phyloP scores from a whole-genome alignment of 1,140 invertebrate species.

The Rhyacophila brunnea region DNA sequence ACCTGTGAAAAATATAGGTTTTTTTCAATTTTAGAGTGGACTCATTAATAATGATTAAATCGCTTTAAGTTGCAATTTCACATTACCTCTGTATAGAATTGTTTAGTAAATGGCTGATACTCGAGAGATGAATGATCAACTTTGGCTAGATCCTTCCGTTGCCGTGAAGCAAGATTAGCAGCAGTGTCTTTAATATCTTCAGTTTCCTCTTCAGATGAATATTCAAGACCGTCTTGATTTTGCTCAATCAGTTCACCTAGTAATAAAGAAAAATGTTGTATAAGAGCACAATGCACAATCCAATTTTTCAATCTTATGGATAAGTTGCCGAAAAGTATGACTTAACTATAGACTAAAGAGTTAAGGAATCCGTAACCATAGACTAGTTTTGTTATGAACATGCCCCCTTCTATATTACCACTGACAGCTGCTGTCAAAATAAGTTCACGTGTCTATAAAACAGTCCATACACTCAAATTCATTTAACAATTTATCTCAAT shows the following conservation, averaged over 20 bases:
- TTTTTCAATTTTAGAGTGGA: not conserved
- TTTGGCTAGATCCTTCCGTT: constrained; percentile 86
- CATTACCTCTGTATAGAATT: constrained; percentile 92
- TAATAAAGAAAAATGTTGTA: too few relatives aligned
- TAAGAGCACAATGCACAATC: too few relatives aligned
- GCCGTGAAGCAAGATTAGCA: constrained; percentile 82
- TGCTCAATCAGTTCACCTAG: constrained; percentile 93
- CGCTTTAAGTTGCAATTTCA: not conserved
- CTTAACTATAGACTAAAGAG: too few relatives aligned
- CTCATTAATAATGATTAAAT: not conserved
- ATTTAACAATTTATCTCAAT: too few relatives aligned
- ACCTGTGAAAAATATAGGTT: constrained; percentile 43
- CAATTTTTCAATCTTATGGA: too few relatives aligned
- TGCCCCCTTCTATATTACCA: too few relatives aligned
- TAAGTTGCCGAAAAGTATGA: too few relatives aligned
- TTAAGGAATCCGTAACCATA: too few relatives aligned
- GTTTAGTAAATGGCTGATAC: constrained; percentile 90
- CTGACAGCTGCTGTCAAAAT: too few relatives aligned
- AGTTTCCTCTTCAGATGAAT: constrained; percentile 95
- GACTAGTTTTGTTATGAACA: too few relatives aligned
- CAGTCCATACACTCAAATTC: too few relatives aligned
- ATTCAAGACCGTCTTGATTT: constrained; percentile 95
- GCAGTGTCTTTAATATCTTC: constrained; percentile 93
- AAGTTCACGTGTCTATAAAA: too few relatives aligned
- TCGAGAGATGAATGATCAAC: constrained; percentile 82